phyloP scores from a whole-genome alignment of 2,888 invertebrate species.

The Megastigmus dorsalis region DNA sequence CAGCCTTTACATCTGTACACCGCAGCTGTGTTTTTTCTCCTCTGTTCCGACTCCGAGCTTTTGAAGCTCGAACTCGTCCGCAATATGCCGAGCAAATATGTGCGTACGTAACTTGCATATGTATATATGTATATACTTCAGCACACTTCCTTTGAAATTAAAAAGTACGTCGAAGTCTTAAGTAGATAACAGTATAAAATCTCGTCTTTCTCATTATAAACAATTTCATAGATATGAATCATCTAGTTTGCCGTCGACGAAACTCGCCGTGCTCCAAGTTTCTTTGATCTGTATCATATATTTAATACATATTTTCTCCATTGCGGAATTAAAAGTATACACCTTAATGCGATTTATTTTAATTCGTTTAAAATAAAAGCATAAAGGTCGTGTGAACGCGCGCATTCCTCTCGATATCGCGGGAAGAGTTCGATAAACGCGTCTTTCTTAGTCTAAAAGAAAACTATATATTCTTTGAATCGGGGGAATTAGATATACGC shows the following conservation, averaged over 20 bases:
- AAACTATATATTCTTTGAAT: not conserved
- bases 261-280: slow-evolving; percentile 8
- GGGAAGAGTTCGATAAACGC: too few species aligned
- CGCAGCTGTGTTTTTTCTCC: too few species aligned
- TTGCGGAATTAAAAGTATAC: too few species aligned
- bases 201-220: slow-evolving; percentile 39
- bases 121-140: slow-evolving; percentile 23
- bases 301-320: too few species aligned
- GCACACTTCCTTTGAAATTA: slow-evolving; percentile 38
- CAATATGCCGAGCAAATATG: slow-evolving; percentile 33
- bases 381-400: too few species aligned
- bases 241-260: slow-evolving; percentile 12
- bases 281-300: too few species aligned
- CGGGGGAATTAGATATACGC: not conserved
- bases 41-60: slow-evolving; percentile 21
- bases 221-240: slow-evolving; percentile 52
- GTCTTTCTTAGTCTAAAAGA: too few species aligned
- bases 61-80: slow-evolving; percentile 25
- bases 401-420: too few species aligned
- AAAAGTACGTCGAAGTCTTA: slow-evolving; percentile 55
- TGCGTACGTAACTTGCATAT: slow-evolving; percentile 46
- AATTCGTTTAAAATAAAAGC: too few species aligned
- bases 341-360: too few species aligned
- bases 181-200: slow-evolving; percentile 60
- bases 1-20: slow-evolving; percentile 48